These are phyloP conservation scores for Leucophenga montana DNA, from an alignment of 2,888 invertebrate species.

Conservation along the genomic window DNA sequence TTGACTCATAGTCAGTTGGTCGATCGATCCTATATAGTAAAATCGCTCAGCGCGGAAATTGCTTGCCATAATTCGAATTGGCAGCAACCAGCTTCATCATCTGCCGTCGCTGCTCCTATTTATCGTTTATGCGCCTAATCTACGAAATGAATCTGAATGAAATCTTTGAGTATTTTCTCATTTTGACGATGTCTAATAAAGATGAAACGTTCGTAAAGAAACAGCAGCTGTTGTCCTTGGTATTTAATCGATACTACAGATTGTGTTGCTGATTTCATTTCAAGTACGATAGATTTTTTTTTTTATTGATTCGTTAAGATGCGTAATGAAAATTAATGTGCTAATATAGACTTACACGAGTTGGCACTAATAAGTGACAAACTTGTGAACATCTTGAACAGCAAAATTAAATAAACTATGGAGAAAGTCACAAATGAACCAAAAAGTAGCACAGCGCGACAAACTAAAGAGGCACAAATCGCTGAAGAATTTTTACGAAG, in stretches of 20 bases:
- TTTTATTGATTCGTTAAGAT: neutral
- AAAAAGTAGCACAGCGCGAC: constrained; percentile 35
- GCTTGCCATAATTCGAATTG: constrained; percentile 41
- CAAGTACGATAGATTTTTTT: neutral
- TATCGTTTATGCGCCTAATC: constrained; percentile 63
- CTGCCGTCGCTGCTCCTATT: constrained; percentile 42
- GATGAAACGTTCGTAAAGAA: constrained; percentile 31
- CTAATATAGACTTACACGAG: constrained; percentile 9
- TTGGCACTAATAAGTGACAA: constrained; percentile 28
- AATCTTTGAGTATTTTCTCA: constrained; percentile 59
- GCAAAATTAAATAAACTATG: neutral
- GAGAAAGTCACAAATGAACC: constrained; percentile 17
- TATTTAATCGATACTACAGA: constrained; percentile 7
- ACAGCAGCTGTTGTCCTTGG: neutral
- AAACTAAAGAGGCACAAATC: constrained; percentile 33
- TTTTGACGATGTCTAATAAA: constrained; percentile 24
- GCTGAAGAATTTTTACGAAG: constrained; percentile 13
- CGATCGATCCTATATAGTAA: constrained; percentile 44
- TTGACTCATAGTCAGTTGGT: neutral
- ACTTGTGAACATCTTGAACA: constrained; percentile 22
- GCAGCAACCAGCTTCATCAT: neutral
- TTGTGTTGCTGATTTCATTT: constrained; percentile 24
- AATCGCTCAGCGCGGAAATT: constrained; percentile 63
- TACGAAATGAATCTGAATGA: constrained; percentile 46
- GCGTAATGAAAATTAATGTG: constrained; percentile 38